Base-by-base conservation (phyloP, 2,888 invertebrate genomes). In the Acronicta psi region DNA sequence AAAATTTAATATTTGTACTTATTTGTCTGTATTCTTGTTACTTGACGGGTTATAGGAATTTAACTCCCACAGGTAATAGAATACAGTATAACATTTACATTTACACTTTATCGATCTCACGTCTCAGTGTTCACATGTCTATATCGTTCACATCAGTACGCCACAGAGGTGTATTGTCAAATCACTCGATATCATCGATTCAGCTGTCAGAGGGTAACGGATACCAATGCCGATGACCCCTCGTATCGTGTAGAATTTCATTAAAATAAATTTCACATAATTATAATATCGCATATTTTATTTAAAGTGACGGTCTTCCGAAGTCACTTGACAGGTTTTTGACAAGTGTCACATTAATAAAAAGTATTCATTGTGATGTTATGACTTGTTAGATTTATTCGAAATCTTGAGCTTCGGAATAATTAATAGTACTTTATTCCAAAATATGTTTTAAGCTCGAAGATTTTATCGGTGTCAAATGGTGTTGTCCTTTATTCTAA, bases 221-320 rank as follows among this genome's bases (percentile, higher is more conserved):
- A 76, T 69, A 75, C 56, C 43, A 18, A 42, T 57, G 74, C 41
- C 73, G 61, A 60, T 69, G 76, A 76, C 73, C 75, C 66, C 66
- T 62, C 34, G 14, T 42, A 53, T 53, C 55, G 75, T 63, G 38
- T 73, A 42, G 75, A 73, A 75, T 75, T 75, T 60, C 69, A 71
- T 73, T 75, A 53, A 49, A 67, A 70, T 75, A 58, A 59, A 64
- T 68, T 73, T 68, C 31, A 55, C 47, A 69, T 34, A n/a, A n/a
- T n/a, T n/a, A 56, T 60, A 69, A 61, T 64, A 64, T 56, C 59
- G 18, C 44, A 42, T n/a, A n/a, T n/a, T 69, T 75, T 60, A 69
- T 64, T 72, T 54, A 57, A 66, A 60, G 53, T 46, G 56, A 56
- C 44, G 59, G 59, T 64, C 61, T 60, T 55, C 38, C 14, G 38